Base-by-base conservation (phyloP, 1,140 invertebrate species). In the Drosophila takahashii region DNA sequence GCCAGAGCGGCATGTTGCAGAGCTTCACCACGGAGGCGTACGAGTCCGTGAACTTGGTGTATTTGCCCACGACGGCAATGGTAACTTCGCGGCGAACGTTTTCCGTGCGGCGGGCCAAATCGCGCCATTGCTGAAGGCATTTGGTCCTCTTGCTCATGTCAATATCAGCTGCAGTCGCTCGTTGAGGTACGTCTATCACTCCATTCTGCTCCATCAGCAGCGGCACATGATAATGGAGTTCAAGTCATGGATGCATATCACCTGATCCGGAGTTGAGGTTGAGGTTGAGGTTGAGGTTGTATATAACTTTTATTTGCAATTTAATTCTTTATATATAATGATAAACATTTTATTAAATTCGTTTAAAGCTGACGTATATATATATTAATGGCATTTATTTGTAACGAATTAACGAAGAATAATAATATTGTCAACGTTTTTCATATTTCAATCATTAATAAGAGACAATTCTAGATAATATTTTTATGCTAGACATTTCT, bases 11-110 rank as follows among this genome's bases (percentile, higher is more conserved):
- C 97, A 93, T 99, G 99, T 76, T 98, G 95, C 16, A 99, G 92
- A 0, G 99, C 97, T 99, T 99, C 3, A 96, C 96, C 0, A 99
- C 97, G 3, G 98, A 99, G 0, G 98, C 96, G 92, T 99, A 99
- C 0, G 98, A 96, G 93, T 99, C 99, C 90, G 98, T 95, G n/a
- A 99, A 93, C 91, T 97, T 96, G 0, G 98, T 99, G 86, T 99
- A 99, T 93, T 99, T 99, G 8, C 99, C 99, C n/a, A 99, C 99
- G 13, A 99, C 93, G 16, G 96, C 97, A 67, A 99, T 99, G 41
- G 94, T 96, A 0, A 99, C 96, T 89, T 96, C 67, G 77, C 96
- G 95, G 11, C 95, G 93, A 2, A 97, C 92, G 75, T 95, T 95
- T 71, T 98, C 96, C n/a, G 96, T 94, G 9, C 96, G 95, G 62